These are phyloP conservation scores for Morus bassanus DNA, from an alignment of 2,797 vertebrate species.

Conservation along the genomic window DNA sequence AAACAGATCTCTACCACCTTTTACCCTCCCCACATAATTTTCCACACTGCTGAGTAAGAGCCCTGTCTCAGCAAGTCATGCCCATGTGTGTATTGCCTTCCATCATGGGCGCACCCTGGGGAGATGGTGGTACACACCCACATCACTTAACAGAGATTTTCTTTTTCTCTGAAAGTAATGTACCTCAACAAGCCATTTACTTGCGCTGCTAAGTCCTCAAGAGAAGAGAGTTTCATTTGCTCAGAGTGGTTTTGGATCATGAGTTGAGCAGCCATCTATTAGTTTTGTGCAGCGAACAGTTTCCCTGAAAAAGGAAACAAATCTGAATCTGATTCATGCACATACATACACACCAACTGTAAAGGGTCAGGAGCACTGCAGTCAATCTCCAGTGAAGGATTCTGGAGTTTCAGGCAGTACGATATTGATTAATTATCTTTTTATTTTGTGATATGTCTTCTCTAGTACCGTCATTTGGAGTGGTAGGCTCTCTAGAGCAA, in stretches of 20 bases:
- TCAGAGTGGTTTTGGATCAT: background rate
- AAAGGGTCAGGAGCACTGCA: background rate
- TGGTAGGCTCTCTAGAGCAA: background rate
- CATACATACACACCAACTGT: too few relatives aligned
- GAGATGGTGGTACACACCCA: background rate
- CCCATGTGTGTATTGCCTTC: background rate
- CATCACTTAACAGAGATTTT: background rate
- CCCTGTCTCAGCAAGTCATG: background rate
- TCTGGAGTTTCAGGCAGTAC: background rate
- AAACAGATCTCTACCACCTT: background rate
- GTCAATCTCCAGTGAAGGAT: background rate
- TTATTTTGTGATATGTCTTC: background rate
- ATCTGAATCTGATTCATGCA: background rate
- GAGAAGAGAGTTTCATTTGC: background rate
- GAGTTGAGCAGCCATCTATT: background rate
- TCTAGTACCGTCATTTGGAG: background rate
- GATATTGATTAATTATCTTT: background rate
- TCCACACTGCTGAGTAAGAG: background rate
- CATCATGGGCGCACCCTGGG: background rate
- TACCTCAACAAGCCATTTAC: background rate
- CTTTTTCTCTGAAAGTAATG: background rate
- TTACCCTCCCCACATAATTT: background rate
- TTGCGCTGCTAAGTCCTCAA: background rate
- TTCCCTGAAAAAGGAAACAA: background rate
- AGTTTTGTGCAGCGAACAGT: background rate